These are phyloP conservation scores for Physella acuta DNA, from an alignment of 1,140 invertebrate species.

Conservation along the genomic window DNA sequence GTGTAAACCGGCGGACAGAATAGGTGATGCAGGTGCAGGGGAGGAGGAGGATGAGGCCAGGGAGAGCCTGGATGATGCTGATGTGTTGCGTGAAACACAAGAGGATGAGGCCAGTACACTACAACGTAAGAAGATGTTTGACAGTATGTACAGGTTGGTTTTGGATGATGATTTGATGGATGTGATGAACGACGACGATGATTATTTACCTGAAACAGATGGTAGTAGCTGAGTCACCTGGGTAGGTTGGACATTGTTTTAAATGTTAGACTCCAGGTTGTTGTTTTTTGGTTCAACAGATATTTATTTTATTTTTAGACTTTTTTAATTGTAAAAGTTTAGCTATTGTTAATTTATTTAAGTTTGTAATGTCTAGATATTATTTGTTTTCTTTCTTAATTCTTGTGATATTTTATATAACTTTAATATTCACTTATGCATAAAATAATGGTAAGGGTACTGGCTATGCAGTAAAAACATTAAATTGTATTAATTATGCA, in stretches of 20 bases:
- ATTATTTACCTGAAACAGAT: background rate
- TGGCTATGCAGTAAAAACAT: too few relatives aligned
- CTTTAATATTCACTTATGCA: too few relatives aligned
- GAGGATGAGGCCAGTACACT: conserved; percentile 18
- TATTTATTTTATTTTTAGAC: too few relatives aligned
- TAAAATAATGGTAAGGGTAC: too few relatives aligned
- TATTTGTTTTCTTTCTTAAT: too few relatives aligned
- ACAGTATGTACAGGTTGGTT: conserved; percentile 25
- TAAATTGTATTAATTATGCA: too few relatives aligned
- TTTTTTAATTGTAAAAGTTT: too few relatives aligned
- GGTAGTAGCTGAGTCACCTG: background rate
- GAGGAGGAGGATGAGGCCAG: background rate
- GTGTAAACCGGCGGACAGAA: background rate
- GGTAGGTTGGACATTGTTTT: background rate
- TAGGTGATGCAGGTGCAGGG: conserved; percentile 7
- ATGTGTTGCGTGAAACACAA: background rate
- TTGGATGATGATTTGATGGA: conserved; percentile 22
- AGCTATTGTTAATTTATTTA: too few relatives aligned
- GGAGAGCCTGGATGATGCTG: background rate
- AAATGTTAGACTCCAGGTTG: too few relatives aligned
- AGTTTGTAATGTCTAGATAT: too few relatives aligned
- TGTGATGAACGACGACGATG: conserved; percentile 16
- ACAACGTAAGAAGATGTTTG: conserved; percentile 22
- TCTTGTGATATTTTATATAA: too few relatives aligned
- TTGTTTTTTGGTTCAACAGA: too few relatives aligned